Base-by-base conservation (phyloP, 2,888 invertebrate species). In the Lobophora halterata region DNA sequence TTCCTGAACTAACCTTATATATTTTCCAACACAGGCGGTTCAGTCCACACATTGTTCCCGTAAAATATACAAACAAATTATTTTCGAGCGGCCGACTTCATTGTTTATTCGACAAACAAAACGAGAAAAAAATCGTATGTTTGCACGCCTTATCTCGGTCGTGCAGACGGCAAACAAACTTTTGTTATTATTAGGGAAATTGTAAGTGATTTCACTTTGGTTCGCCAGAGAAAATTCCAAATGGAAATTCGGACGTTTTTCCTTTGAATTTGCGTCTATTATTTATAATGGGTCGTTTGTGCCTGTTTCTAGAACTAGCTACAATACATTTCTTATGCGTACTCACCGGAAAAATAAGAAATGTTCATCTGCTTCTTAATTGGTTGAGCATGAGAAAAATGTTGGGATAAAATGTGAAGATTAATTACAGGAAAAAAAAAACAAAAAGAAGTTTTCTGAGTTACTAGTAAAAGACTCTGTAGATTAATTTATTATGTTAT, bases 131-230 rank as follows among this genome's bases (percentile, higher is more conserved):
- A 56, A 48, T 42, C 42, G 41, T 38, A 45, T 52, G 54, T 56
- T 52, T 54, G 41, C 30, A 35, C 27, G 34, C 50, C 50, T 54
- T 56, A 56, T 56, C 56, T 44, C 46, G 14, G 40, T 25, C 42
- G 32, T 41, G 35, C 56, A 56, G 56, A 46, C 46, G 34, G 42
- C 48, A 54, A 56, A 52, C 50, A 52, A 36, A 46, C 46, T 53
- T 53, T 46, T 53, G 49, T 53, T 50, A 50, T 48, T 50, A 53
- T 50, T 53, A 50, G 44, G 47, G 49, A 50, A 48, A 50, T 52
- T 46, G 34, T 44, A 52, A 52, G 52, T 49, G 49, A 52, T 52
- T 49, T 46, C 46, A 34, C 44, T 52, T 49, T 46, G 35, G 45
- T 41, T 44, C 34, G 23, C 17, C 35, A 27, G 27, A 41, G 32